These are phyloP conservation scores for Clusia tigrina DNA, from an alignment of 2,888 invertebrate genomes.

Conservation along the genomic window DNA sequence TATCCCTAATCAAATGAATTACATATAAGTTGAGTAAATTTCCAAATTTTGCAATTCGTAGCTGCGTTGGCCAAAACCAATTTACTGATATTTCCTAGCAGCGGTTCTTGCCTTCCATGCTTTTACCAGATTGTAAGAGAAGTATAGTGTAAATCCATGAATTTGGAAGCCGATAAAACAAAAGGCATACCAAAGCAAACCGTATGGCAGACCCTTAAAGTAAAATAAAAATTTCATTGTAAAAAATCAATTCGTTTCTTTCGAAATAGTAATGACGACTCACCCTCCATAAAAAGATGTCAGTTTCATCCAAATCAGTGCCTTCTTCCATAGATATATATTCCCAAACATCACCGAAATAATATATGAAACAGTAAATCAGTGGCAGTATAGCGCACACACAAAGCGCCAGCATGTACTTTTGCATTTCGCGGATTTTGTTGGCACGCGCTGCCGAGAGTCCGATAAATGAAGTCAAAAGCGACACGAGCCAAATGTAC, in stretches of 20 bases:
- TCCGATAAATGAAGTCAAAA: slow-evolving; percentile 84
- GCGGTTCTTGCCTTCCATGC: slow-evolving; percentile 84
- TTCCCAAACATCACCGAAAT: slow-evolving; percentile 83
- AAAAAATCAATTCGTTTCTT: slow-evolving; percentile 7
- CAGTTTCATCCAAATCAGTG: slow-evolving; percentile 71
- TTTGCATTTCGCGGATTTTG: slow-evolving; percentile 76
- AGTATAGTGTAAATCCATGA: slow-evolving; percentile 85
- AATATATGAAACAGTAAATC: slow-evolving; percentile 81
- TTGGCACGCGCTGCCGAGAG: slow-evolving; percentile 87
- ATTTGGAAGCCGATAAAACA: slow-evolving; percentile 87
- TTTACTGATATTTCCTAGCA: slow-evolving; percentile 73
- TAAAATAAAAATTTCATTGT: slow-evolving; percentile 37
- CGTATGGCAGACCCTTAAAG: slow-evolving; percentile 86
- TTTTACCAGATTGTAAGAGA: slow-evolving; percentile 80
- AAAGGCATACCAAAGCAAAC: slow-evolving; percentile 91
- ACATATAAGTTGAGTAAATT: neutral
- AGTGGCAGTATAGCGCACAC: slow-evolving; percentile 83
- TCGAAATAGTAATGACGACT: slow-evolving; percentile 28
- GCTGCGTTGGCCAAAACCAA: neutral
- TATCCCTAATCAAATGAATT: no score
- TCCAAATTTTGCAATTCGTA: neutral
- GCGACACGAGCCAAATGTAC: slow-evolving; percentile 88
- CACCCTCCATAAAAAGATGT: slow-evolving; percentile 85
- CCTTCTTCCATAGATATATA: slow-evolving; percentile 72
- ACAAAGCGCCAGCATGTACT: slow-evolving; percentile 82